phyloP scores from a whole-genome alignment of 2,888 invertebrate species.

The Pachydiplax longipennis region DNA sequence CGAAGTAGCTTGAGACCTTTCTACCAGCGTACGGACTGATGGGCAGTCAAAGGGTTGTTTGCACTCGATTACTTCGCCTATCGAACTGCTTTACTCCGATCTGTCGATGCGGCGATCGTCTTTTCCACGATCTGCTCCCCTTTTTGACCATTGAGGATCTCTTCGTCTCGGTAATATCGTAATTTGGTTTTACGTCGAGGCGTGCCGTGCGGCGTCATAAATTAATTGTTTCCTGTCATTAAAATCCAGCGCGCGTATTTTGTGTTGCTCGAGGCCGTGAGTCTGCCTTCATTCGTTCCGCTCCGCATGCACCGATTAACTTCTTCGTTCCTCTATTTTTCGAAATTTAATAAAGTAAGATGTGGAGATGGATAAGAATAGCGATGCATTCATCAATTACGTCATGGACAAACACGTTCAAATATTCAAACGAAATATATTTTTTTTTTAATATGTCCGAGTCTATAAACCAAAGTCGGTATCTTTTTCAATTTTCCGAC shows the following conservation, averaged over 20 bases:
- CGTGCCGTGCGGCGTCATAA: not conserved
- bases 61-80: conserved; percentile 6
- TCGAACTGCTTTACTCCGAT: not conserved
- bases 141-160: not conserved
- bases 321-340: too few relatives aligned
- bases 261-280: too few relatives aligned
- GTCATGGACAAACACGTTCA: too few relatives aligned
- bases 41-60: conserved; percentile 27
- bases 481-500: too few relatives aligned
- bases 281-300: too few relatives aligned
- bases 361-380: too few relatives aligned
- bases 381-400: too few relatives aligned
- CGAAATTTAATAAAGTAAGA: too few relatives aligned
- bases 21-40: not conserved
- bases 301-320: too few relatives aligned
- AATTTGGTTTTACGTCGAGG: not conserved
- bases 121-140: not conserved
- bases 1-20: not conserved
- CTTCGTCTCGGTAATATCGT: not conserved
- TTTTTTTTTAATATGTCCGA: too few relatives aligned
- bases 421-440: too few relatives aligned
- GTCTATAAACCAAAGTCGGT: too few relatives aligned
- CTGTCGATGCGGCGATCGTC: not conserved
- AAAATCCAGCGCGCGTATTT: not conserved
- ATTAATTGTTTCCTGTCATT: not conserved